phyloP scores from a whole-genome alignment of 2,888 invertebrate species.

The Drosophila setosimentum region DNA sequence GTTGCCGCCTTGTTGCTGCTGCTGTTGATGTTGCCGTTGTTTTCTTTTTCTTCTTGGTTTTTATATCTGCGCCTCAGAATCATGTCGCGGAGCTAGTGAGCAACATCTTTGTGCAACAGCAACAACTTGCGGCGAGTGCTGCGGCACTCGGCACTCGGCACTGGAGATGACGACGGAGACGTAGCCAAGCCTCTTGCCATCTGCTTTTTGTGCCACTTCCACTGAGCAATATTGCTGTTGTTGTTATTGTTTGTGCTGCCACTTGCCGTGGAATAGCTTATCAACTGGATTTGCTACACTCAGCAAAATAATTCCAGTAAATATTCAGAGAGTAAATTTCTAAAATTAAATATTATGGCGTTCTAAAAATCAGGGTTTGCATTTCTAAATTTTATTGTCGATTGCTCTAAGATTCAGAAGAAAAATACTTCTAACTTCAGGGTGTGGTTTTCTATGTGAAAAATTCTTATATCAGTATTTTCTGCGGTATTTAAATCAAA shows the following conservation, averaged over 20 bases:
- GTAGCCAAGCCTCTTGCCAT: slow-evolving; percentile 64
- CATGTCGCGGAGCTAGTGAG: slow-evolving; percentile 78
- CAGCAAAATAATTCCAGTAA: neutral
- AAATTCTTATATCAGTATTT: too few relatives aligned
- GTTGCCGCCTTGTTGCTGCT: slow-evolving; percentile 36
- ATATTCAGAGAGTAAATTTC: neutral
- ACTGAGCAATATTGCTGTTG: slow-evolving; percentile 49
- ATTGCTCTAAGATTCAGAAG: too few relatives aligned
- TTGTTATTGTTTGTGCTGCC: slow-evolving; percentile 56
- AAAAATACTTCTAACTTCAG: neutral
- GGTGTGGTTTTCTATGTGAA: neutral
- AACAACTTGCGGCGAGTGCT: slow-evolving; percentile 66
- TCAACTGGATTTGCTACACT: slow-evolving; percentile 66
- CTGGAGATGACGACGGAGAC: slow-evolving; percentile 16
- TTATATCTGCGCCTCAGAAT: slow-evolving; percentile 75
- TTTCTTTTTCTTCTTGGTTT: slow-evolving; percentile 36
- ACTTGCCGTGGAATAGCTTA: slow-evolving; percentile 74
- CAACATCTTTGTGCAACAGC: slow-evolving; percentile 75
- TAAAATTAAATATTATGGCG: too few relatives aligned
- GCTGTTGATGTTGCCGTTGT: slow-evolving; percentile 24
- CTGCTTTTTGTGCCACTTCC: slow-evolving; percentile 70
- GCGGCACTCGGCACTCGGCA: slow-evolving; percentile 73
- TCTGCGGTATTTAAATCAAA: too few relatives aligned
- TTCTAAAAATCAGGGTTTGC: too few relatives aligned
- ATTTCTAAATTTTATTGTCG: too few relatives aligned